A percentile compares a stretch with the other conserved stretches of the same genome.
phyloP scores from a whole-genome alignment of 2,113 vertebrate species.

The Hymenochirus boettgeri region DNA sequence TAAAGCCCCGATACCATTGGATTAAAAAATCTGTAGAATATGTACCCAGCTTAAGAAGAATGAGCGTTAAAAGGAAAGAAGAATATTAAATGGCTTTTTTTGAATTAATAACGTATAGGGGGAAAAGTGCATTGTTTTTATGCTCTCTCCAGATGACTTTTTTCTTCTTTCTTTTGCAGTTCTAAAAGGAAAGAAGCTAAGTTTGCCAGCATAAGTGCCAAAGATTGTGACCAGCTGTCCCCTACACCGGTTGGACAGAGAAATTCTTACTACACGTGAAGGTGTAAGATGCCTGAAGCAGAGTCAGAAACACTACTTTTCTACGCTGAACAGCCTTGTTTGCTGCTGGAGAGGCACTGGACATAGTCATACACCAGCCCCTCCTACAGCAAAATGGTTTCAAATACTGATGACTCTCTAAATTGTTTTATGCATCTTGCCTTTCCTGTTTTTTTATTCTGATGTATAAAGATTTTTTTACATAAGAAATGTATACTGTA shows the following conservation, averaged over 20 bases:
- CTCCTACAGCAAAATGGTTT: constrained; percentile 62
- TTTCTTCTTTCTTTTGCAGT: constrained; percentile 61
- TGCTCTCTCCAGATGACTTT: too few species aligned
- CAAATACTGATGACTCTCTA: constrained; percentile 56
- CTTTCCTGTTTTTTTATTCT: constrained; percentile 90
- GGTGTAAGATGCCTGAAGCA: constrained; percentile 86
- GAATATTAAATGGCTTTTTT: too few species aligned
- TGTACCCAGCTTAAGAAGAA: too few species aligned
- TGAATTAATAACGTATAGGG: too few species aligned
- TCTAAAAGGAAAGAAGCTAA: constrained; percentile 98
- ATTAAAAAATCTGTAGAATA: too few species aligned
- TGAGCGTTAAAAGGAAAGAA: too few species aligned
- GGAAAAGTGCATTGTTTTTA: too few species aligned
- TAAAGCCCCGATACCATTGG: too few species aligned
- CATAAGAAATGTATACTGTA: constrained; percentile 79
- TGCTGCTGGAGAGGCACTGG: constrained; percentile 33
- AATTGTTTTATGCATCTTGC: constrained; percentile 96
- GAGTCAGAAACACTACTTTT: constrained; percentile 70
- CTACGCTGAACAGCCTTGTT: constrained; percentile 49
- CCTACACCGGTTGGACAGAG: constrained; percentile 68
- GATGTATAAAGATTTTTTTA: constrained; percentile 97
- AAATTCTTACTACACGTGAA: constrained; percentile 67
- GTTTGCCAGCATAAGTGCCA: constrained; percentile 96
- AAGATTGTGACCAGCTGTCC: constrained; percentile 68
- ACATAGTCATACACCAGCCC: constrained; percentile 39